Percentiles rank a stretch among this genome's conserved stretches.
Conservation (phyloP, 2,888 invertebrate species). For the Lacanobia wlatinum region DNA sequence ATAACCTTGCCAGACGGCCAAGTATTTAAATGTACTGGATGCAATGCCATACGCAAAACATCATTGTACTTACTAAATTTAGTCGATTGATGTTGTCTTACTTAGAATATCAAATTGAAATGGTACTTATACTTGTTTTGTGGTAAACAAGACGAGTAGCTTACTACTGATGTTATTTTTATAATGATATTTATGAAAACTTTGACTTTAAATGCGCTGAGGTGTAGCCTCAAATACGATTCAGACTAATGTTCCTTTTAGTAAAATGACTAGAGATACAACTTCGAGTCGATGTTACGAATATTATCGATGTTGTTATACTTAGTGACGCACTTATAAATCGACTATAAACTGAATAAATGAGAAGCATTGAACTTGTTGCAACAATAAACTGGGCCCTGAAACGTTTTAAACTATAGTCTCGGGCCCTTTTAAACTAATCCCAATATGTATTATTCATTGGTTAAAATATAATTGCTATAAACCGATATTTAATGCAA, state of each 20-base stretch:
- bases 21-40: conserved; percentile 50
- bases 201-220: conserved; percentile 22
- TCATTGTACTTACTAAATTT: conserved; percentile 47
- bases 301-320: conserved; percentile 32
- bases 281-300: conserved; percentile 19
- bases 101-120: conserved; percentile 10
- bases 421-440: background rate
- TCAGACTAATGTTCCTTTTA: conserved; percentile 56
- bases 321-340: conserved; percentile 28
- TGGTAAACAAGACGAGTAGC: conserved; percentile 22
- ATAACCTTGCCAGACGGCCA: conserved; percentile 35
- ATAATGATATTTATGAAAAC: conserved; percentile 36
- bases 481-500: conserved; percentile 22
- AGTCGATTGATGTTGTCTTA: conserved; percentile 47
- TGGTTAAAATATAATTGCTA: conserved; percentile 37
- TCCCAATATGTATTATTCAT: conserved; percentile 12
- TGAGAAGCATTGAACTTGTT: conserved; percentile 11
- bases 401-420: background rate
- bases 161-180: conserved; percentile 43
- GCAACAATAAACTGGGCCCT: background rate
- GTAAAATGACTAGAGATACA: conserved; percentile 34
- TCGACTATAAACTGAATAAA: conserved; percentile 17
- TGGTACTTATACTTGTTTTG: conserved; percentile 31
- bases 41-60: conserved; percentile 27
- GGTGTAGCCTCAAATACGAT: conserved; percentile 19